Base-by-base conservation (phyloP, 2,113 vertebrate genomes). In the Ammodytes marinus region DNA sequence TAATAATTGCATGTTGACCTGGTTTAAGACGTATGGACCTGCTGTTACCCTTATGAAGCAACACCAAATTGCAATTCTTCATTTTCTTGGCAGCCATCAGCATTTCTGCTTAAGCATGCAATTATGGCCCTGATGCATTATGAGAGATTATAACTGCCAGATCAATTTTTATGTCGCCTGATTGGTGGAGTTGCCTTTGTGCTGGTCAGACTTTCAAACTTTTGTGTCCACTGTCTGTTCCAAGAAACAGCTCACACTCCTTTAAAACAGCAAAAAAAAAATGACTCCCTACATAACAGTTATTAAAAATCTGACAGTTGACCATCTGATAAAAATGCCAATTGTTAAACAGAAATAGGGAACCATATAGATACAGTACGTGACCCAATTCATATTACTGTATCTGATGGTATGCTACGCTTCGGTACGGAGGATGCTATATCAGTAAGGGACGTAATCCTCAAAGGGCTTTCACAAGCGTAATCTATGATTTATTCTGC, bases 401-500 rank as follows among this genome's bases (percentile, higher is more conserved):
- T 83, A 87, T 88, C 81, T 87, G 78, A 53, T 61, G 74, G 64
- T 45, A 27, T 27, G 27, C 27, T 27, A 27, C 27, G 27, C 27
- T 27, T 27, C 27, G 27, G 57, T 54, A 13, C 68, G 46, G 82
- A 87, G 76, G 40, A 77, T 2, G 76, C 83, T 89, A 83, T 87
- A 92, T 88, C 82, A 78, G 86, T 90, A 85, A 69, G 74, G 86
- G 89, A 77, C 80, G 75, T 92, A 91, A 92, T 92, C 90, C 87
- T 92, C 91, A 88, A 85, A 92, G 91, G 85, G 84, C 81, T 89
- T 86, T 88, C 83, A 85, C 75, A 83, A 73, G 80, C 86, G 85
- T 93, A 92, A 93, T 89, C 89, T 91, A 83, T 90, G 91, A 93
- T 90, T 92, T 88, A 93, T 93, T 86, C 80, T 76, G 87, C 90